These are phyloP conservation scores for Agonopterix alstromeriana DNA, from an alignment of 2,888 invertebrate genomes.

Conservation along the genomic window DNA sequence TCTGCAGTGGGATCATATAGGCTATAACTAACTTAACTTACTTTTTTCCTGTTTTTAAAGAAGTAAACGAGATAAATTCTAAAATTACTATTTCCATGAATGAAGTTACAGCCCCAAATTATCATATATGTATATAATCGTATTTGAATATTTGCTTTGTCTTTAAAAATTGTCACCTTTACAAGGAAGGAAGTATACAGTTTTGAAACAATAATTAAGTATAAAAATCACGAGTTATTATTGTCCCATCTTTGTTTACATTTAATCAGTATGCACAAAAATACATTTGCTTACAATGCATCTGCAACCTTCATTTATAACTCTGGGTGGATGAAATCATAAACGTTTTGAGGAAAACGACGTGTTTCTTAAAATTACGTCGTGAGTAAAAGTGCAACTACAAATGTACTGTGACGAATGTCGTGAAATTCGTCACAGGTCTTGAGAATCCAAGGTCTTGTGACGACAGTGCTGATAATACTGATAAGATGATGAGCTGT, in stretches of 20 bases:
- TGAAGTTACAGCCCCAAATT: too few species aligned
- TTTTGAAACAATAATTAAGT: background rate
- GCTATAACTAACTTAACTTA: too few species aligned
- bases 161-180: background rate
- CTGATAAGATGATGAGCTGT: too few species aligned
- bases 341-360: slow-evolving; percentile 9
- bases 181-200: background rate
- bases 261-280: background rate
- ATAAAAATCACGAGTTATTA: slow-evolving; percentile 2
- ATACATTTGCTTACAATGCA: slow-evolving; percentile 3
- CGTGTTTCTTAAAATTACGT: slow-evolving; percentile 5
- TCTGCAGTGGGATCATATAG: too few species aligned
- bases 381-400: slow-evolving; percentile 1
- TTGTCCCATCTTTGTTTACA: background rate
- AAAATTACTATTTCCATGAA: too few species aligned
- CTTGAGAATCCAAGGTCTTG: background rate
- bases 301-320: slow-evolving; percentile 1
- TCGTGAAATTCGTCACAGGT: background rate
- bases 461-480: background rate
- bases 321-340: slow-evolving; percentile 1
- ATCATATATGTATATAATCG: too few species aligned
- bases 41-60: too few species aligned
- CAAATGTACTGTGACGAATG: slow-evolving; percentile 2
- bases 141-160: background rate
- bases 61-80: too few species aligned